These are phyloP conservation scores for Nymphicus hollandicus DNA, from an alignment of 2,113 vertebrate genomes.

Conservation along the genomic window DNA sequence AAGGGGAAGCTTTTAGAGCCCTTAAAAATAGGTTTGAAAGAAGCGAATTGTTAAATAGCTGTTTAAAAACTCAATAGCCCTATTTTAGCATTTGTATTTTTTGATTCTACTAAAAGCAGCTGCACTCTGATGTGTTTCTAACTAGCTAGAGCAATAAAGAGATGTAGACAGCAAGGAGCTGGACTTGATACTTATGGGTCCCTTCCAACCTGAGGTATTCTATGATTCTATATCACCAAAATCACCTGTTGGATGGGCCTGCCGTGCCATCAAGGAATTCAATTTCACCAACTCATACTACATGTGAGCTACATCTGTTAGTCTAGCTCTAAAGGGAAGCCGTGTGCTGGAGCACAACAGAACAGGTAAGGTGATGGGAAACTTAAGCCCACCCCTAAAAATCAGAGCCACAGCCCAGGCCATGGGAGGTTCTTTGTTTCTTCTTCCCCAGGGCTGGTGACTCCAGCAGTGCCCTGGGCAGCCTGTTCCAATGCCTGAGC, in stretches of 20 bases:
- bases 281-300: not conserved
- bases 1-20: not conserved
- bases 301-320: rapidly evolving
- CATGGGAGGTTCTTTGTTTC: rapidly evolving
- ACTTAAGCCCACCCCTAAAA: rapidly evolving
- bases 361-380: rapidly evolving
- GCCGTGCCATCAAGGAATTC: not conserved
- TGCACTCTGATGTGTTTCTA: not conserved
- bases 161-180: not conserved
- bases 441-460: not conserved
- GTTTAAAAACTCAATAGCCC: not conserved
- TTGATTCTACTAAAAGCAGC: not conserved
- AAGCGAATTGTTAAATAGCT: not conserved
- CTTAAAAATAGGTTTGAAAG: not conserved
- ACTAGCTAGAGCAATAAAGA: not conserved
- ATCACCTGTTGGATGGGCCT: not conserved
- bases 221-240: not conserved
- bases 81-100: not conserved
- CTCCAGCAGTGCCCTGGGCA: not conserved
- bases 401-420: not conserved
- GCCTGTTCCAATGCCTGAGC: not conserved
- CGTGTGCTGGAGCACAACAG: not conserved
- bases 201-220: not conserved
- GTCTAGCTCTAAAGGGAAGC: not conserved
- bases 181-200: not conserved